Base-by-base conservation (phyloP, 2,797 vertebrate genomes). In the Acanthiza pusilla region DNA sequence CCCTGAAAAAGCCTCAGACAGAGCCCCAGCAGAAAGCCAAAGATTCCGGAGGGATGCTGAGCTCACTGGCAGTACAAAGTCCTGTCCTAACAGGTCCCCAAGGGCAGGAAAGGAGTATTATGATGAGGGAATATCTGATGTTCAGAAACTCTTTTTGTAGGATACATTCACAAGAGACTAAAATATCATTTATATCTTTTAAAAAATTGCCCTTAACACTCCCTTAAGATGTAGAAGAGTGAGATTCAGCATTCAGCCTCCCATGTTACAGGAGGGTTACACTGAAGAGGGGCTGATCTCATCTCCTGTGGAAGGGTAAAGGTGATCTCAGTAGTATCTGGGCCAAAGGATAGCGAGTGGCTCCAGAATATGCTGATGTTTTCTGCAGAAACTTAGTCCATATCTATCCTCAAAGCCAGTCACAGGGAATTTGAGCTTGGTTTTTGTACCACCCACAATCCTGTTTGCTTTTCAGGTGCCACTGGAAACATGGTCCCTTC, bases 341-440 rank as follows among this genome's bases (percentile, higher is more conserved):
- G 23, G n/a, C 65, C 50, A 71, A 34, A 60, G 65, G 57, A 71
- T 3, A 47, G 10, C 0, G 0, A 60, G n/a, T 2, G 0, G 25
- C 45, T 90, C 26, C 48, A 77, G 68, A 38, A 38, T 34, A 47
- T 40, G 26, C 55, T 82, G 48, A 48, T 0, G 2, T 2, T 63
- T 32, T 77, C 36, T 3, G 2, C 9, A 74, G 72, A 88, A 85
- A 40, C 2, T 22, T 34, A 50, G 47, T 26, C 63, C 15, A 4
- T 5, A 53, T 53, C 54, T 58, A 50, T 82, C 30, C 29, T 63
- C 36, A 48, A 76, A 51, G n/a, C 3, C 12, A 47, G n/a, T 47
- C 43, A 32, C 5, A 11, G 32, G 29, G n/a, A 16, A 51, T 53
- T 5, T 47, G 29, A 67, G 18, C 16, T 88, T 73, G 13, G 4